Evolutionary conservation across 2,888 invertebrate species (phyloP).

Genomic region (Notocelia uddmanniana): DNA sequence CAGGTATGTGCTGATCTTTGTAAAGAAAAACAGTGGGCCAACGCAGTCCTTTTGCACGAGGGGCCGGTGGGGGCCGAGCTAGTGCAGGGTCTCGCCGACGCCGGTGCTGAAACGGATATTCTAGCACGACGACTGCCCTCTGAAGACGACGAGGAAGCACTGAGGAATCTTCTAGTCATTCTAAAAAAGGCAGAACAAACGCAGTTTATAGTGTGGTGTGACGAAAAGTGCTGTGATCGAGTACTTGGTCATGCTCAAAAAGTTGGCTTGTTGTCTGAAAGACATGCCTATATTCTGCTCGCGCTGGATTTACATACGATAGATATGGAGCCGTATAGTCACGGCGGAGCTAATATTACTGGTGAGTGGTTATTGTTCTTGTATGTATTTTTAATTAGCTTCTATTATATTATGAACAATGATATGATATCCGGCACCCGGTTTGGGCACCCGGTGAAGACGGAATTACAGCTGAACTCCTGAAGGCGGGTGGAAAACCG

Average conservation of each 20-base stretch:
- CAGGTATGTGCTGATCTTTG: conserved; percentile 34
- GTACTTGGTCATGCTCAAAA: conserved; percentile 31
- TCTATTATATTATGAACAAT: too few species aligned
- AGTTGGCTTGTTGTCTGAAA: conserved; percentile 33
- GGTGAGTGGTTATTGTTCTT: conserved; percentile 7
- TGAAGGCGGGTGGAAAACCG: too few species aligned
- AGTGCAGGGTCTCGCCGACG: conserved; percentile 3
- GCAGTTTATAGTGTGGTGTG: conserved; percentile 41
- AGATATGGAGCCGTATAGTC: conserved; percentile 39
- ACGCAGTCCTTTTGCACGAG: conserved; percentile 32
- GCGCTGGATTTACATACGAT: conserved; percentile 34
- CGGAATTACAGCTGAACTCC: too few species aligned
- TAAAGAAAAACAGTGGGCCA: conserved; percentile 20
- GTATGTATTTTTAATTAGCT: not conserved
- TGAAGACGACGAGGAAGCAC: conserved; percentile 13
- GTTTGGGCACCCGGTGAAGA: too few species aligned
- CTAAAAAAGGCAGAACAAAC: conserved; percentile 39
- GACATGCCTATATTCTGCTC: conserved; percentile 37
- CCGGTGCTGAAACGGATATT: not conserved
- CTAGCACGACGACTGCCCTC: conserved; percentile 32
- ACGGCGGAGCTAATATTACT: conserved; percentile 40
- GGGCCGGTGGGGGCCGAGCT: conserved; percentile 16
- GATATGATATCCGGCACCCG: too few species aligned
- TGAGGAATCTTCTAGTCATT: conserved; percentile 31
- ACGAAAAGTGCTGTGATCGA: conserved; percentile 24